A percentile compares a stretch with the other conserved stretches of the same genome.
phyloP scores from a whole-genome alignment of 2,113 vertebrate genomes.

The Eulemur rufifrons region DNA sequence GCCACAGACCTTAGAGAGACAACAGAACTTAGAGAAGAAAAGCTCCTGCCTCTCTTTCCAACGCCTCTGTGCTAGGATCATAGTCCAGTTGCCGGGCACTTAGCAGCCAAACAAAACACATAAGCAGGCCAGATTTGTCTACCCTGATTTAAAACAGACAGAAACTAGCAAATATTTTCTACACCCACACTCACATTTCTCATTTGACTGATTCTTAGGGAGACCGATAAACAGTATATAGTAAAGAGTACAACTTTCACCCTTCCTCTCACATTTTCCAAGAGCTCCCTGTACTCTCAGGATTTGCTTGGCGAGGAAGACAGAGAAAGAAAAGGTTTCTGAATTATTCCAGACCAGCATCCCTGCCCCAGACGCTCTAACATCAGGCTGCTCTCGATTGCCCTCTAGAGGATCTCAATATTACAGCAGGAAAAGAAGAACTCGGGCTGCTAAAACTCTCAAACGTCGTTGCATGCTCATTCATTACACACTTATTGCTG shows the following conservation, averaged over 20 bases:
- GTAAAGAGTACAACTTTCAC: not conserved
- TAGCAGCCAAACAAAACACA: not conserved
- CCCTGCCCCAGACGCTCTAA: not conserved
- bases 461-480: not conserved
- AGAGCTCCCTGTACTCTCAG: not conserved
- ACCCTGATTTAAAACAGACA: not conserved
- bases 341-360: not conserved
- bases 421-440: not conserved
- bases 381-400: constrained; percentile 38
- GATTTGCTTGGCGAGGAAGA: not conserved
- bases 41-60: not conserved
- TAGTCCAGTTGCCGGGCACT: not conserved
- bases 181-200: not conserved
- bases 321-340: not conserved
- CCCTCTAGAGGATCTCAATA: constrained; percentile 45
- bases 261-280: not conserved
- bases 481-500: not conserved
- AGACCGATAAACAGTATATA: not conserved
- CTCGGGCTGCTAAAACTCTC: not conserved
- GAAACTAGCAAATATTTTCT: not conserved
- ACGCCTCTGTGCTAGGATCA: not conserved
- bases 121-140: not conserved
- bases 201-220: not conserved
- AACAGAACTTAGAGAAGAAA: not conserved
- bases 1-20: not conserved